A percentile compares a stretch with the other conserved stretches of the same genome.
phyloP scores from a whole-genome alignment of 1,140 invertebrate species.

The Drosophila hydei region DNA sequence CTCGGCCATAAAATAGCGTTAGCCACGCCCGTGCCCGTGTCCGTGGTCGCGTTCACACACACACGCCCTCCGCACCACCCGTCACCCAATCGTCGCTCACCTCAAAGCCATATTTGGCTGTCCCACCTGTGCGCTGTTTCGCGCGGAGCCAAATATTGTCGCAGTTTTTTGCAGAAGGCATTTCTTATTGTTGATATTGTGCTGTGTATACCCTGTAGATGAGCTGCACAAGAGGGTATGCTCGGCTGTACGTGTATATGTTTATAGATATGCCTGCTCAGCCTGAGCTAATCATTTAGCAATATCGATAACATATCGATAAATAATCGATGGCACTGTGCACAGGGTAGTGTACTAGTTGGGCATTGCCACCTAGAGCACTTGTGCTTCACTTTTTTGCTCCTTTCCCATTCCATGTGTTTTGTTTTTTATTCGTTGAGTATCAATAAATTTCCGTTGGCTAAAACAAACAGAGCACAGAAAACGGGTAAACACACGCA shows the following conservation, averaged over 20 bases:
- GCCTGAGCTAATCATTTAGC: too few relatives aligned
- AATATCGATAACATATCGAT: not conserved
- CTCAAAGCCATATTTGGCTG: not conserved
- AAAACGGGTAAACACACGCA: slow-evolving; percentile 33
- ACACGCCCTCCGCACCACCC: not conserved
- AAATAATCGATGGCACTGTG: not conserved
- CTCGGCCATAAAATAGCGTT: not conserved
- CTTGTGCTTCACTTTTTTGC: not conserved
- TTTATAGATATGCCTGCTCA: too few relatives aligned
- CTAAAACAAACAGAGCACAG: slow-evolving; percentile 50
- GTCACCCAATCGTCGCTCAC: not conserved
- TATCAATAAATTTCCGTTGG: slow-evolving; percentile 74
- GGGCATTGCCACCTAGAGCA: not conserved
- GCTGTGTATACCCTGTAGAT: not conserved
- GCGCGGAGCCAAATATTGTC: slow-evolving; percentile 14
- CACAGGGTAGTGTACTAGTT: not conserved
- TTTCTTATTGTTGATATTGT: slow-evolving; percentile 24
- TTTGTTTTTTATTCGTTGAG: slow-evolving; percentile 36
- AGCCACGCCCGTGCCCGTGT: not conserved
- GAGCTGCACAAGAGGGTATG: not conserved
- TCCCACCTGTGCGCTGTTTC: not conserved
- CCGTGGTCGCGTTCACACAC: too few relatives aligned
- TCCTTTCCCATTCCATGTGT: slow-evolving; percentile 56
- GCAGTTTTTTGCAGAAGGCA: slow-evolving; percentile 14
- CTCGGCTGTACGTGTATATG: too few relatives aligned